Evolutionary conservation across 1,140 invertebrate species (phyloP), one percentile per base, ranked within the genome.

Genomic region (Bombus vancouverensis): DNA sequence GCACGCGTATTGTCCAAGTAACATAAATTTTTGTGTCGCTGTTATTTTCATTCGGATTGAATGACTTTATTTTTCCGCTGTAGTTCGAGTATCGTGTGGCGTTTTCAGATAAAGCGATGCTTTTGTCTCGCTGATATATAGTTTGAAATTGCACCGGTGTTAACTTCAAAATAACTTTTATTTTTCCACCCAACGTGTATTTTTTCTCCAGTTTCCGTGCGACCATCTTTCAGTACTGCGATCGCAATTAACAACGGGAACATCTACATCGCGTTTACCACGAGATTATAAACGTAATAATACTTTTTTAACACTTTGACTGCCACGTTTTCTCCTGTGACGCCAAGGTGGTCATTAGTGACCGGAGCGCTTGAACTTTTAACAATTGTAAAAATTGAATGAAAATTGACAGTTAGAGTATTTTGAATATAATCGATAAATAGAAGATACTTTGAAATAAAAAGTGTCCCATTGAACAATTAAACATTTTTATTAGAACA

Each of bases 11-110:
- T 76, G 18, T 39, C 18, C 57, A 3, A 37, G 15, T 39, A 22
- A 25, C 25, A 28, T 62, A 76, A 76, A 83, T 83, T 68, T 53
- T 15, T n/a, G 4, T 28, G 5, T 0, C 1, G 0, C 5, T 53
- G 59, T 76, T 83, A 25, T 83, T 83, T 68, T 68, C 76, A 83
- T 83, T 66, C 72, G 22, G 9, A 82, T 66, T 37, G 37, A 34
- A 34, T 10, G 81, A 82, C 81, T 75, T 75, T 82, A 82, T 82
- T 75, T 82, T 75, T 62, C 59, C 57, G 12, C 12, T 6, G 32
- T 37, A 18, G 3, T 32, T 28, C 10, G 12, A 15, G 39, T 22
- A 44, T n/a, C 18, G 70, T 37, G 53, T 22, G n/a, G 3, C 37
- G 34, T 65, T 62, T n/a, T 32, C 32, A 73, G 80, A 82, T 82